These are phyloP conservation scores for Athetis lepigone DNA, from an alignment of 2,888 invertebrate genomes.

Conservation along the genomic window DNA sequence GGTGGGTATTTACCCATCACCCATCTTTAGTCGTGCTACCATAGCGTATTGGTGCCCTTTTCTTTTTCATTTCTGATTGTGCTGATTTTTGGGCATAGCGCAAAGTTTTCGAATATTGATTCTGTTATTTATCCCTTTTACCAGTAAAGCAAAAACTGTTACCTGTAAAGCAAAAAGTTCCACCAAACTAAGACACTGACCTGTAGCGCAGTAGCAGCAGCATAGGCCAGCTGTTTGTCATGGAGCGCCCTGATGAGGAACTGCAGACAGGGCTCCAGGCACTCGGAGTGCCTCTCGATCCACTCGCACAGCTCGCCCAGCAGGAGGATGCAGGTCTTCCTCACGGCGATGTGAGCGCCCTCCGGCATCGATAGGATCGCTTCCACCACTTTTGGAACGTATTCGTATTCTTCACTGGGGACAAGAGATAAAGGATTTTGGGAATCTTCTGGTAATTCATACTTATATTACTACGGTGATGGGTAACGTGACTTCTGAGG, in stretches of 20 bases:
- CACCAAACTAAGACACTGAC: conserved; percentile 59
- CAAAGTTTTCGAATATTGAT: no score
- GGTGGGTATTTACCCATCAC: no score
- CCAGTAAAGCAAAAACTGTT: no score
- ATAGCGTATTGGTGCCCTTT: no score
- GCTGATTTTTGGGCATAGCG: no score
- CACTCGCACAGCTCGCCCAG: conserved; percentile 98
- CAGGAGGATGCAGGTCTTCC: conserved; percentile 96
- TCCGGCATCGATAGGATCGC: conserved; percentile 96
- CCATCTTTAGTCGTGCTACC: no score
- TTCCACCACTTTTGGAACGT: conserved; percentile 98
- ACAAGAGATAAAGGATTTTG: neutral
- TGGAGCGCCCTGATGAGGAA: conserved; percentile 92
- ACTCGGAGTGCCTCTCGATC: conserved; percentile 96
- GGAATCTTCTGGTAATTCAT: no score
- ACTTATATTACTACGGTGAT: no score
- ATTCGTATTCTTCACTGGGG: conserved; percentile 96
- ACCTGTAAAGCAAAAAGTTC: no score
- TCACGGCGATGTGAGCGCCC: conserved; percentile 95
- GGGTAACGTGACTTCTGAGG: no score
- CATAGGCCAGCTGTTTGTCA: conserved; percentile 93
- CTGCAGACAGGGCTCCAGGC: conserved; percentile 95
- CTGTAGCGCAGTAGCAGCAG: conserved; percentile 96
- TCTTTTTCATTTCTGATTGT: no score
- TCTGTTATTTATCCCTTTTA: no score